Evolutionary conservation across 2,797 vertebrate species (phyloP).

Genomic region (Coregonus suidteri): DNA sequence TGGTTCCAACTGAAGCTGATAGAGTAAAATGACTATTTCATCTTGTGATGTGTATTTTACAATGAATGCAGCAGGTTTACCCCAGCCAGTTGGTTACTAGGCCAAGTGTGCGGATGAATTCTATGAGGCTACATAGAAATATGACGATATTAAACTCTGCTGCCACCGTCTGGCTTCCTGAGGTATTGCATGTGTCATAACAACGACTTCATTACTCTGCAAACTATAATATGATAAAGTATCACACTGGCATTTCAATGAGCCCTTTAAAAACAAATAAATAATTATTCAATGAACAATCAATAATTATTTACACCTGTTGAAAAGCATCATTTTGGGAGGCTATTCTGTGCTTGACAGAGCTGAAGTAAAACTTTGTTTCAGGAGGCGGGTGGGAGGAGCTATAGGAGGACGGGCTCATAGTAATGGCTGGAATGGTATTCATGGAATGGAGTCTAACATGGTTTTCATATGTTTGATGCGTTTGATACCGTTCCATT

Average conservation of each 20-base stretch:
- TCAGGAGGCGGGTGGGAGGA: too few species aligned
- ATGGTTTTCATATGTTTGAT: too few species aligned
- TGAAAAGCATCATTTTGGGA: not conserved
- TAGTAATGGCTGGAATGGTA: too few species aligned
- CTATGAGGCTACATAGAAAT: not conserved
- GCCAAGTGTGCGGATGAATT: not conserved
- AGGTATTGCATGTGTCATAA: slow-evolving; percentile 19
- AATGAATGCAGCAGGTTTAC: not conserved
- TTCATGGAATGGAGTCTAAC: too few species aligned
- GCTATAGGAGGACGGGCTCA: too few species aligned
- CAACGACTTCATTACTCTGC: not conserved
- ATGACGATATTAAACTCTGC: slow-evolving; percentile 4
- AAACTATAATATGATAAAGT: not conserved
- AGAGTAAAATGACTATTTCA: slow-evolving; percentile 6
- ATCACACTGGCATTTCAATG: not conserved
- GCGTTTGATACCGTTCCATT: too few species aligned
- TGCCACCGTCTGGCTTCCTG: slow-evolving; percentile 39
- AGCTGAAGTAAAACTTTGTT: too few species aligned
- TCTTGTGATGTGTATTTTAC: not conserved
- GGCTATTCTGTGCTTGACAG: not conserved
- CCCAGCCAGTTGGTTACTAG: not conserved
- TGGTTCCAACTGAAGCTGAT: slow-evolving; percentile 11
- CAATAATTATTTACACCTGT: not conserved
- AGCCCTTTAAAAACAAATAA: not conserved
- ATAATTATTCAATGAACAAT: not conserved